Percentiles rank a stretch among this genome's conserved stretches.
These are phyloP conservation scores for Drosophila nebulosa DNA, from an alignment of 1,140 invertebrate genomes.

Conservation along the genomic window DNA sequence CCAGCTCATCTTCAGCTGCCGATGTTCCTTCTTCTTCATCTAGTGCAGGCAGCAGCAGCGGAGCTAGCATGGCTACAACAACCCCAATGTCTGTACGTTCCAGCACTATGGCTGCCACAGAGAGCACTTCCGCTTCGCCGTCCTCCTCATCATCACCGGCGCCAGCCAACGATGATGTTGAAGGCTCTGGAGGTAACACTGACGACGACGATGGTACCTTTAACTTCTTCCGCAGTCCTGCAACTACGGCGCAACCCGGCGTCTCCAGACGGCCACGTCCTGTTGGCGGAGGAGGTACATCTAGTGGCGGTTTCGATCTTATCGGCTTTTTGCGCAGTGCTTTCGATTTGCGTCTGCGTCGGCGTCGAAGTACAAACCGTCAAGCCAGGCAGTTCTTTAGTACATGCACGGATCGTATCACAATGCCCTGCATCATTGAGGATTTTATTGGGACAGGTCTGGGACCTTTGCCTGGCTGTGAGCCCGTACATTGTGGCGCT, in stretches of 20 bases:
- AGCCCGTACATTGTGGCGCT: conserved; percentile 87
- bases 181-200: conserved; percentile 78
- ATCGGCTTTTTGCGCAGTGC: conserved; percentile 45
- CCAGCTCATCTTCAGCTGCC: conserved; percentile 30
- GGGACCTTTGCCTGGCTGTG: conserved; percentile 65
- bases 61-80: conserved; percentile 30
- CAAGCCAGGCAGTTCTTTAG: conserved; percentile 73
- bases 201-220: conserved; percentile 33
- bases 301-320: conserved; percentile 63
- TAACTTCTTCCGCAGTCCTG: conserved; percentile 35
- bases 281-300: conserved; percentile 26
- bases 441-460: conserved; percentile 87
- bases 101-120: conserved; percentile 33
- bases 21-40: conserved; percentile 9
- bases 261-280: conserved; percentile 63
- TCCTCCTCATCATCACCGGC: conserved; percentile 29
- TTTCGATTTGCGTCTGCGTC: conserved; percentile 37
- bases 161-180: conserved; percentile 57
- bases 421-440: conserved; percentile 90
- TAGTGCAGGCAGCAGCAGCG: conserved; percentile 10
- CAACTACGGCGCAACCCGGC: conserved; percentile 35
- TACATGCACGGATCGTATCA: conserved; percentile 87
- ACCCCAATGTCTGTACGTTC: conserved; percentile 37
- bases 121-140: conserved; percentile 11
- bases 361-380: conserved; percentile 41